These are phyloP conservation scores for Palythoa caribaeorum DNA, from an alignment of 92 coral and sea anemone species.

Conservation along the genomic window DNA sequence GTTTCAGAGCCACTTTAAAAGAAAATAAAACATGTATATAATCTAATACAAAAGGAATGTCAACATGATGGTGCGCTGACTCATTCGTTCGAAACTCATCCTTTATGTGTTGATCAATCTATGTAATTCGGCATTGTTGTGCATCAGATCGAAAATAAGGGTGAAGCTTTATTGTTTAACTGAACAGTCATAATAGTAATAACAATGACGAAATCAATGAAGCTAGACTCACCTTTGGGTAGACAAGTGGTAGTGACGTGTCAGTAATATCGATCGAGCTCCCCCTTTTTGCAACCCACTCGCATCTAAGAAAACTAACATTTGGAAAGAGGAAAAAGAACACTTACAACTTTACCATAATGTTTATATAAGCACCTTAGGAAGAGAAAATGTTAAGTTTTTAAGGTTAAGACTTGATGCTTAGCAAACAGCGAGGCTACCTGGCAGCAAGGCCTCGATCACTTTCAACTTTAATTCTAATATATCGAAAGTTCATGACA, in stretches of 20 bases:
- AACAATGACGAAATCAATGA: neutral
- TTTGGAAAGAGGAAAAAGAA: conserved; percentile 1
- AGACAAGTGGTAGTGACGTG: conserved; percentile 36
- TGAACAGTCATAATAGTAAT: neutral
- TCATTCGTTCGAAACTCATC: neutral
- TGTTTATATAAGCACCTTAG: neutral
- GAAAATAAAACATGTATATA: neutral
- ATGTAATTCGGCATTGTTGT: neutral
- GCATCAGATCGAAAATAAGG: neutral
- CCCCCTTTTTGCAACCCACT: conserved; percentile 48
- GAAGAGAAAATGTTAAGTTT: neutral
- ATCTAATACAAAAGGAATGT: neutral
- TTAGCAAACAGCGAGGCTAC: neutral
- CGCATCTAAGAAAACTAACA: conserved; percentile 55
- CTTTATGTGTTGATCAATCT: neutral
- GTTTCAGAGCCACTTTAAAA: too few species aligned
- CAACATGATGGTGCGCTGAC: neutral
- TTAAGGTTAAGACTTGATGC: neutral
- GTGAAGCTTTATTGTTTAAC: neutral
- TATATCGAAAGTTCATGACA: neutral
- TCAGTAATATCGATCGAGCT: conserved; percentile 41
- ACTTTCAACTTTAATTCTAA: neutral
- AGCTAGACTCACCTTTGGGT: conserved; percentile 46
- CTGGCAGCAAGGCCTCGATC: neutral
- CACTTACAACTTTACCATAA: neutral